Evolutionary conservation across 2,888 invertebrate species (phyloP).

Genomic region (Lathronympha strigana): DNA sequence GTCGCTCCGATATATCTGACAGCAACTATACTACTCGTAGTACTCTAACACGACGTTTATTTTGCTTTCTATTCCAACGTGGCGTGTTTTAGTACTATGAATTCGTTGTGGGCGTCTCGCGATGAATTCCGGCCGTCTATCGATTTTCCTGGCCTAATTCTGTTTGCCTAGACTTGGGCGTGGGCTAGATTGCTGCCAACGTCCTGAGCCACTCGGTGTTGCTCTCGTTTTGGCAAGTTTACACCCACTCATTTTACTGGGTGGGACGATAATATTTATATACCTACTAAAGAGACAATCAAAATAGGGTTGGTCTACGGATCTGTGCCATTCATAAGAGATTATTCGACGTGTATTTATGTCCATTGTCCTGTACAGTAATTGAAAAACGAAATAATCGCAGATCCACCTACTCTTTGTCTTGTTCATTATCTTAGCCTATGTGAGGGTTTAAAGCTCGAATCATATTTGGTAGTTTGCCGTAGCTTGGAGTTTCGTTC

Average conservation of each 20-base stretch:
- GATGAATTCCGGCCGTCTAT: conserved; percentile 47
- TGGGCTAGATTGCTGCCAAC: conserved; percentile 50
- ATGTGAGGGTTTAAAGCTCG: too few relatives aligned
- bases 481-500: too few relatives aligned
- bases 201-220: conserved; percentile 24
- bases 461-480: too few relatives aligned
- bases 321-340: too few relatives aligned
- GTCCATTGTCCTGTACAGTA: too few relatives aligned
- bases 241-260: not conserved
- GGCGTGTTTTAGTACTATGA: conserved; percentile 24
- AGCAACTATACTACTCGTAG: not conserved
- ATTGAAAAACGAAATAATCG: too few relatives aligned
- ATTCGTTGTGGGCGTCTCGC: conserved; percentile 33
- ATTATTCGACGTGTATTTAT: too few relatives aligned
- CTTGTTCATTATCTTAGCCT: too few relatives aligned
- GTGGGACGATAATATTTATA: not conserved
- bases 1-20: too few relatives aligned
- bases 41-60: conserved; percentile 7
- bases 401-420: too few relatives aligned
- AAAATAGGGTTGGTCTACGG: too few relatives aligned
- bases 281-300: not conserved
- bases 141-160: conserved; percentile 64
- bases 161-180: conserved; percentile 55
- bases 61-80: conserved; percentile 31
- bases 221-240: conserved; percentile 16